Evolutionary conservation across 2,797 vertebrate species (phyloP), one percentile per base, ranked within the genome.

Genomic region (Pogonophryne albipinna): DNA sequence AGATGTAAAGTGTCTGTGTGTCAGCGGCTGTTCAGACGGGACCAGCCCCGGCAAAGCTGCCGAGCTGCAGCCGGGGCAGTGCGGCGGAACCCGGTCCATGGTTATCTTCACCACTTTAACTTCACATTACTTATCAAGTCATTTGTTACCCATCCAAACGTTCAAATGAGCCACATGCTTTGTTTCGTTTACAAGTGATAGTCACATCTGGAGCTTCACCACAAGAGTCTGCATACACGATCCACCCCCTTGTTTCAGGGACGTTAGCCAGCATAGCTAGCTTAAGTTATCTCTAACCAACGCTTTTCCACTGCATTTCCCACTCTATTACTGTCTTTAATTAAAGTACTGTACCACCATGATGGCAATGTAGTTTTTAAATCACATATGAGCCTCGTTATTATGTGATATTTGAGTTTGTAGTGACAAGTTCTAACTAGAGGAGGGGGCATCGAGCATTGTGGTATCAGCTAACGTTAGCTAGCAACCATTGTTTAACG

Each of bases 401-500:
- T 38, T 7, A n/a, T 49, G 2, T 42, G 7, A 2, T 52, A 1
- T 41, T 49, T 19, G 10, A 17, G 12, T 23, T 27, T 47, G 12
- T n/a, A 23, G 38, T 15, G 2, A 15, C 3, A 23, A 14, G n/a
- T 38, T 66, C 49, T 5, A 42, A 17, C 27, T 2, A 15, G 34
- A 38, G 41, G 9, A 23, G 31, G 51, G 44, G 66, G 47, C 46
- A 11, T 17, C 14, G 20, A 47, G 77, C 64, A 66, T 57, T 42
- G 67, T 84, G 67, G 14, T 46, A 45, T 6, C 6, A 31, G 87
- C 83, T 89, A 89, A 58, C 65, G 49, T 46, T 83, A 88, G 88
- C 88, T 53, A 41, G 63, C 63, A 4, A 68, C 89, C 85, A 86
- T 91, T 92, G 89, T 92, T 85, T 78, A 70, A 78, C 64, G 64